Base-by-base conservation (phyloP, 2,113 vertebrate species). In the Brachypodius melanocephalos region DNA sequence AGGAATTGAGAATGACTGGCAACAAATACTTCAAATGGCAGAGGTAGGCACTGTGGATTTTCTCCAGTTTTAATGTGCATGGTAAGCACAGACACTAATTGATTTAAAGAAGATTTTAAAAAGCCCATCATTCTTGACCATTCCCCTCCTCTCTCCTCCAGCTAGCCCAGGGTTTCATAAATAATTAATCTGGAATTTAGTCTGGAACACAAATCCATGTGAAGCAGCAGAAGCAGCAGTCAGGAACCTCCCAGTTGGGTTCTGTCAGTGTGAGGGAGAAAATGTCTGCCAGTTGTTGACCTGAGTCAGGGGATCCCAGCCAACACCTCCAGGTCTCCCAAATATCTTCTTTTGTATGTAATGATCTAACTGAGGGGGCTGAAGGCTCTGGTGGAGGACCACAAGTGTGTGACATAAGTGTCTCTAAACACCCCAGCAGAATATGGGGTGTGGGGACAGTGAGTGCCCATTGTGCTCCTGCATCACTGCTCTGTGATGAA, bases 1-100 rank as follows among this genome's bases (percentile, higher is more conserved):
- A 90, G 51, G 71, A 90, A 71, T 29, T 74, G 78, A 22, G 63
- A 90, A 74, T 10, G 48, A 80, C 78, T 51, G 78, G 78, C 67
- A 88, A 36, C 71, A 91, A 94, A 67, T 16, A 61, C 71, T 71
- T 73, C 55, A 85, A 94, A 91, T 48, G n/a, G 55, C 85, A 91
- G 59, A 94, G 43, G 29, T 57, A 89, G 80, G 73, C 61, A 75
- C 26, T 12, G 18, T 18, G n/a, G 74, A 72, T 81, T 85, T 89
- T 72, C 49, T 38, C 29, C 25, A 14, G 14, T 85, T 93, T 80
- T 66, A 73, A 80, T 19, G 22, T 36, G 67, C n/a, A 4, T 20
- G 15, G 28, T 58, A 88, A 85, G 59, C 32, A 51, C 46, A 82
- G 80, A 42, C 17, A 85, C 29, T 57, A 88, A 93, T n/a, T 79